These are phyloP conservation scores for Tachysurus fulvidraco DNA, from an alignment of 2,113 vertebrate species.

Conservation along the genomic window DNA sequence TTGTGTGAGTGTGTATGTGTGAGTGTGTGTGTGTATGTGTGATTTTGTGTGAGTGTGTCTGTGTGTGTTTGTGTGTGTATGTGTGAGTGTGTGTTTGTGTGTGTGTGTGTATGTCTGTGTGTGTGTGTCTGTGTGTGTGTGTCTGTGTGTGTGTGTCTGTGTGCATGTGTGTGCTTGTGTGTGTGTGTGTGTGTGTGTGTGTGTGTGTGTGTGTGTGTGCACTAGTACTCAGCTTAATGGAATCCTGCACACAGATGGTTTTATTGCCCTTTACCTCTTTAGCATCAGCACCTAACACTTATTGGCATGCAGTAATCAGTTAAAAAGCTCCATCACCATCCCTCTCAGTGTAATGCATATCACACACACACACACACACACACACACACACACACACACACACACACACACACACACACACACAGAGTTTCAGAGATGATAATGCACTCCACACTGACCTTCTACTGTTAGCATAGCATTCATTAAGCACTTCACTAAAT, in stretches of 20 bases:
- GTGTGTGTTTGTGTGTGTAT: no score
- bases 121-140: no score
- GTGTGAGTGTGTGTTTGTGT: no score
- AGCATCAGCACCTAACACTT: constrained; percentile 83
- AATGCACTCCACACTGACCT: constrained; percentile 53
- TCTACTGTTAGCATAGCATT: constrained; percentile 53
- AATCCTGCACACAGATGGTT: constrained; percentile 81
- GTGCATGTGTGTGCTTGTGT: neutral
- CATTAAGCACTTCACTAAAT: constrained; percentile 60
- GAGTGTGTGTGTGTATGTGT: no score
- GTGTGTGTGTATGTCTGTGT: no score
- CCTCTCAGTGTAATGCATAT: constrained; percentile 71
- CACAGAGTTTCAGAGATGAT: no score
- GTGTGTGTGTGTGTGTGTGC: constrained; percentile 29
- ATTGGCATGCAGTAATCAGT: constrained; percentile 81
- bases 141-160: no score
- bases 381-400: constrained; percentile 9
- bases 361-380: constrained; percentile 36
- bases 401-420: no score
- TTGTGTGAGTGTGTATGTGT: no score
- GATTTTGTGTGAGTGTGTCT: no score
- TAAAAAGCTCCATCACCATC: constrained; percentile 72
- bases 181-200: constrained; percentile 31
- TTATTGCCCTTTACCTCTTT: constrained; percentile 77
- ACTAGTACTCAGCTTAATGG: constrained; percentile 75